Base-by-base conservation (phyloP, 2,888 invertebrate genomes). In the Mechanitis messenoides region DNA sequence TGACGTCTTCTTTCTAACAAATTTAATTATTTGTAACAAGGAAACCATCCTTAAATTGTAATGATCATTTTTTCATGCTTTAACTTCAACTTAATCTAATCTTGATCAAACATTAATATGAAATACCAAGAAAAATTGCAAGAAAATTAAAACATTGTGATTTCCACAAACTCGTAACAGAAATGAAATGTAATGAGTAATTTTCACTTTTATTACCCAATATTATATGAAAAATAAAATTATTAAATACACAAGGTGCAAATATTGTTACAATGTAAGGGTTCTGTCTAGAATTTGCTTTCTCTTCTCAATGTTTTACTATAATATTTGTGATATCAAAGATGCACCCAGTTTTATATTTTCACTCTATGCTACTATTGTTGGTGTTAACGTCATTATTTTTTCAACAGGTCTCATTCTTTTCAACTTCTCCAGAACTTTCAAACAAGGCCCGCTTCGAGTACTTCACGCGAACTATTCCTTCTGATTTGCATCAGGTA, bases 381-480 rank as follows among this genome's bases (percentile, higher is more conserved):
- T 55, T 55, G n/a, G 38, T 31, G 9, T 64, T 59, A 9, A 56
- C 6, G 9, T 28, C 50, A 31, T 50, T 31, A 45, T 45, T 47
- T 45, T 61, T n/a, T 54, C 47, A 42, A 57, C 91, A 98, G 98
- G 97, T 98, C 20, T 97, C 97, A 0, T 98, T 96, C 87, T 98
- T 98, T 89, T 97, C 97, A 0, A 98, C 98, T 1, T 97, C 97
- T 70, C 96, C 98, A 0, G 97, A 97, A 82, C 89, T 98, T 68
- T 97, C 97, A 69, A 97, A 97, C 90, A 97, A 97, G 77, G 96
- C 97, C 71, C 93, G 98, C 3, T 98, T 97, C 83, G 97, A 98
- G 77, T 98, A 95, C 84, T 98, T 98, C 87, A 95, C 97, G 2
- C 91, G 98, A 54, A 98, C 98, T 4, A 98, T 98, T 72, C 98